These are phyloP conservation scores for Eubucco bourcierii DNA, from an alignment of 2,113 vertebrate genomes.

Conservation along the genomic window DNA sequence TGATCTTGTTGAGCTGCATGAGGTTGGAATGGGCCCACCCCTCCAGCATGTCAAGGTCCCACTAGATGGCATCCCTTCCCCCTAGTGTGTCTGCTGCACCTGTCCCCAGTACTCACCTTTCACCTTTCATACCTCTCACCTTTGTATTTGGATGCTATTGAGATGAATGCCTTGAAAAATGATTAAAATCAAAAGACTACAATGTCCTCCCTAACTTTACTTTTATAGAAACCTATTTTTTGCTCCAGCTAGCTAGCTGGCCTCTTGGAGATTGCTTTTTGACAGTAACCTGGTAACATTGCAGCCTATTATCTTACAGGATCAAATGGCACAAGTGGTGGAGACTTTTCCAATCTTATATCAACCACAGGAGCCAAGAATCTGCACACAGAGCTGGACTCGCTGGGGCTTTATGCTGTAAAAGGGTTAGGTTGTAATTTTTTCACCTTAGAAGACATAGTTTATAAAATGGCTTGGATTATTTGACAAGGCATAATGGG, in stretches of 20 bases:
- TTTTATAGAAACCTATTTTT: constrained; percentile 51
- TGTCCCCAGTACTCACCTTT: background rate
- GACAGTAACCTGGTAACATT: constrained; percentile 1
- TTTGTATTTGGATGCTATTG: constrained; percentile 23
- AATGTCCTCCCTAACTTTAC: constrained; percentile 16
- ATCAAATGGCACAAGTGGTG: constrained; percentile 9
- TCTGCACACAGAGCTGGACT: background rate
- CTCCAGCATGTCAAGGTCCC: too few species aligned
- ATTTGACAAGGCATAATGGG: background rate
- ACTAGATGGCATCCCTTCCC: too few species aligned
- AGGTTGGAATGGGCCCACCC: too few species aligned
- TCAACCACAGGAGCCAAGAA: background rate
- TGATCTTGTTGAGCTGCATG: too few species aligned
- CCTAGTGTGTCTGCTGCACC: too few species aligned
- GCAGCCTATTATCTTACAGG: constrained; percentile 30
- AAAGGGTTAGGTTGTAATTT: constrained; percentile 14
- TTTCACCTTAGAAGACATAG: background rate
- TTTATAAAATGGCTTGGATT: background rate
- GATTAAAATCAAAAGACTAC: constrained; percentile 31
- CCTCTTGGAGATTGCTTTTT: constrained; percentile 49
- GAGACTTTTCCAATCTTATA: background rate
- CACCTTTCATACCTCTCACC: constrained; percentile 29
- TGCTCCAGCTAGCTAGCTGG: constrained; percentile 25
- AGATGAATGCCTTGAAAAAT: background rate
- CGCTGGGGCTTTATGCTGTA: background rate